These are phyloP conservation scores for Vidua chalybeata DNA, from an alignment of 2,113 vertebrate genomes.

Conservation along the genomic window DNA sequence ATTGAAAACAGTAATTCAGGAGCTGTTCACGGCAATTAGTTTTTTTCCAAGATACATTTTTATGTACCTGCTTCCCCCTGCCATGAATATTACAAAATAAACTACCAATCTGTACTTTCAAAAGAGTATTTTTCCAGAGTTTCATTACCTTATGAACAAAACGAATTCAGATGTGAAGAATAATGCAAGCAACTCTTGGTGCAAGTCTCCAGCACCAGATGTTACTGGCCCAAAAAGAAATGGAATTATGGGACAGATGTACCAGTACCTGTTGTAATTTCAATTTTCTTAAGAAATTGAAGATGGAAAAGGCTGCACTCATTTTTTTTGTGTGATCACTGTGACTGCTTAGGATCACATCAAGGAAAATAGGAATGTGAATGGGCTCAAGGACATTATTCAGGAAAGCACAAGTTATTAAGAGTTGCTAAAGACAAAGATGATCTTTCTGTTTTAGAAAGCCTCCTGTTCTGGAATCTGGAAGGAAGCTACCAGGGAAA, in stretches of 20 bases:
- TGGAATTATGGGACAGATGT: background rate
- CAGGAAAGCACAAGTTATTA: background rate
- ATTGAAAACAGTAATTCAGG: background rate
- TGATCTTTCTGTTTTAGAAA: background rate
- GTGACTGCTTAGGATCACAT: background rate
- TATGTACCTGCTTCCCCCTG: background rate
- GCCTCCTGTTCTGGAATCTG: background rate
- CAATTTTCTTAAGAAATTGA: background rate
- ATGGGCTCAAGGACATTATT: background rate
- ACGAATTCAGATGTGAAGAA: background rate
- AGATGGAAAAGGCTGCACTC: background rate
- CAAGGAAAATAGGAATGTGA: background rate
- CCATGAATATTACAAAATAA: background rate
- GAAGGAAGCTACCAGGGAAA: background rate
- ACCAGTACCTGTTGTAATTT: background rate
- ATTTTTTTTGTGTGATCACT: background rate
- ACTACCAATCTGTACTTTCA: background rate
- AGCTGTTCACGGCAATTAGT: background rate
- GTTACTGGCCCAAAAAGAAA: background rate
- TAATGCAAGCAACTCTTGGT: background rate
- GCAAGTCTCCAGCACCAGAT: background rate
- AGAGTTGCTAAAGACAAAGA: background rate
- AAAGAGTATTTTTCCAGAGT: background rate
- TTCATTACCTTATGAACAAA: background rate
- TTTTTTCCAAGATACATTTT: background rate